These are phyloP conservation scores for Saguinus midas DNA, from an alignment of 2,113 vertebrate genomes.

Conservation along the genomic window DNA sequence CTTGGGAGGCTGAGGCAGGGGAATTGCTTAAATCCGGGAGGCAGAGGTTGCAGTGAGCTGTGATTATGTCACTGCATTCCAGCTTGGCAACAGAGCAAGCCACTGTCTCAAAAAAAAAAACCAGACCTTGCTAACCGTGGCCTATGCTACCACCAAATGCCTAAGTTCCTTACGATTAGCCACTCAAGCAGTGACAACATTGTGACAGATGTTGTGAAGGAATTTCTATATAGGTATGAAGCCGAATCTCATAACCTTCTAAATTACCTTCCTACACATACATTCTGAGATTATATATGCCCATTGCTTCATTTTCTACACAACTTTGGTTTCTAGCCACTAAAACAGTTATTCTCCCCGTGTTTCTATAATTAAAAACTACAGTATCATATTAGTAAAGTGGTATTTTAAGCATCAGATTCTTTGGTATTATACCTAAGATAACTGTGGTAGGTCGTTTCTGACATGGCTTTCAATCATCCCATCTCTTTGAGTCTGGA, in stretches of 20 bases:
- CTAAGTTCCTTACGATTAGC: not conserved
- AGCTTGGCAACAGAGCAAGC: too few species aligned
- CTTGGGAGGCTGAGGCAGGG: too few species aligned
- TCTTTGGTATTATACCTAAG: not conserved
- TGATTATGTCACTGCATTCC: too few species aligned
- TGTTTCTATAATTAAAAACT: not conserved
- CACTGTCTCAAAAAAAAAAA: too few species aligned
- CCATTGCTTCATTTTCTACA: not conserved
- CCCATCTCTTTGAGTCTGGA: not conserved
- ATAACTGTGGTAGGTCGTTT: not conserved
- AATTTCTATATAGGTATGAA: not conserved
- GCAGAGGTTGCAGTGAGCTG: too few species aligned
- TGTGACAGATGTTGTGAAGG: not conserved
- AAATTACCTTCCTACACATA: not conserved
- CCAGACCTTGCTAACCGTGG: not conserved
- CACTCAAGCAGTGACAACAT: not conserved
- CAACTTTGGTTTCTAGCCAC: not conserved
- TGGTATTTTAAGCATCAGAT: not conserved
- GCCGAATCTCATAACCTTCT: not conserved
- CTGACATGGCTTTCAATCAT: not conserved
- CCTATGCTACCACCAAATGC: not conserved
- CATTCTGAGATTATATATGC: not conserved
- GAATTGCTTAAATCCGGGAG: too few species aligned
- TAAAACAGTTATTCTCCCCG: not conserved
- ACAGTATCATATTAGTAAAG: not conserved